Evolutionary conservation across 35 echinoderm and acorn worm genomes (phyloP), one percentile per base, ranked within the genome.

Genomic region (Chiridota heheva): DNA sequence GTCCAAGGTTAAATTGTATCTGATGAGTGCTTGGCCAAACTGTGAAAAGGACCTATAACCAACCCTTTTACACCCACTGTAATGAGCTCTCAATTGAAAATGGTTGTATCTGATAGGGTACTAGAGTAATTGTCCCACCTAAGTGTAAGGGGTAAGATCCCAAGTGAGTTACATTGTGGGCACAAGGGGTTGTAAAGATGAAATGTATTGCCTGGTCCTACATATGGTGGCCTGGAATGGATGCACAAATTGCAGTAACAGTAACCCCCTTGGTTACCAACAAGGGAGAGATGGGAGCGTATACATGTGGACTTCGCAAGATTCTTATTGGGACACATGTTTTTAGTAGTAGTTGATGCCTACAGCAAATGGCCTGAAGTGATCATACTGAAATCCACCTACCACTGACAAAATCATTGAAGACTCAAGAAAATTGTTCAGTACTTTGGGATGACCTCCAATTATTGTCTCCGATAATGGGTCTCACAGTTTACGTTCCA

Each of bases 161-260:
- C 82, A 13, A 32, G 35, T 4, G 78, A 89, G 35, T 31, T 89
- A n/a, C 68, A 89, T 65, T 51, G 64, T 66, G 85, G 85, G 4
- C 85, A 88, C 53, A 32, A 42, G 47, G 74, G 6, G 42, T 88
- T 45, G 85, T 89, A 0, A 82, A 89, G 40, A 89, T 82, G 67
- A 89, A 75, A 72, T 83, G 68, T 20, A 40, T 90, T 12, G 79
- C 79, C 36, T 15, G 87, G 1, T 76, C 27, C 7, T 77, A 77
- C 25, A 63, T 83, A 5, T 90, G 80, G 87, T 90, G 79, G 79
- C 79, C 79, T 1, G 44, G 69, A 25, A 82, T 90, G 22, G 80
- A 90, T 77, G 36, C 1, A 29, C 79, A 90, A 49, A 83, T 90
- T 64, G 87, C 10, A 22, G 47, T 12, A 51, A 22, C 70, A 38